Conservation (phyloP, 2,888 invertebrate genomes). For the Melanophora roralis region DNA sequence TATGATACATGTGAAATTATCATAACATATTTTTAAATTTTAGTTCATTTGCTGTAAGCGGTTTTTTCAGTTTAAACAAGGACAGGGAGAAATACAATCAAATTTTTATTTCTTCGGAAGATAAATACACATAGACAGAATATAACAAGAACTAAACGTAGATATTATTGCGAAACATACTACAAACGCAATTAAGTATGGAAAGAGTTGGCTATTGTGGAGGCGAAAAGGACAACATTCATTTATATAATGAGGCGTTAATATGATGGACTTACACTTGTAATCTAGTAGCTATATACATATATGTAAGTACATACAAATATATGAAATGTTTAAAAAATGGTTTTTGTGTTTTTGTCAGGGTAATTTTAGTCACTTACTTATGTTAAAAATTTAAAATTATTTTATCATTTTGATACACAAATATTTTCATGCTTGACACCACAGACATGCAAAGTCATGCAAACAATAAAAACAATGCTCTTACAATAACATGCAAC, state of each 20-base stretch:
- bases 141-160: conserved; percentile 9
- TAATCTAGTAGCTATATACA: background rate
- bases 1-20: conserved; percentile 55
- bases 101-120: conserved; percentile 21
- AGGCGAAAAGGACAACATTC: conserved; percentile 6
- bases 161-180: conserved; percentile 21
- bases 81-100: conserved; percentile 27
- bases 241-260: conserved; percentile 56
- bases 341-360: too few species aligned
- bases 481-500: conserved; percentile 26
- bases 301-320: conserved; percentile 12
- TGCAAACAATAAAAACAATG: background rate
- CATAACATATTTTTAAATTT: conserved; percentile 41
- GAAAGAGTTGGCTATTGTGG: conserved; percentile 19
- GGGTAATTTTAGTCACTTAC: too few species aligned
- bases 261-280: conserved; percentile 37
- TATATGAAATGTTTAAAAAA: too few species aligned
- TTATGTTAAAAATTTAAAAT: too few species aligned
- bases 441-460: conserved; percentile 31
- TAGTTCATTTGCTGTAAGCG: conserved; percentile 54
- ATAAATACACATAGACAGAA: conserved; percentile 34
- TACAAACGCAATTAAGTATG: background rate
- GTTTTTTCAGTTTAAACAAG: conserved; percentile 26
- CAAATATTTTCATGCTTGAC: conserved; percentile 13
- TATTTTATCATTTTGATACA: too few species aligned